These are phyloP conservation scores for Trissolcus basalis DNA, from an alignment of 1,140 invertebrate species.

Conservation along the genomic window DNA sequence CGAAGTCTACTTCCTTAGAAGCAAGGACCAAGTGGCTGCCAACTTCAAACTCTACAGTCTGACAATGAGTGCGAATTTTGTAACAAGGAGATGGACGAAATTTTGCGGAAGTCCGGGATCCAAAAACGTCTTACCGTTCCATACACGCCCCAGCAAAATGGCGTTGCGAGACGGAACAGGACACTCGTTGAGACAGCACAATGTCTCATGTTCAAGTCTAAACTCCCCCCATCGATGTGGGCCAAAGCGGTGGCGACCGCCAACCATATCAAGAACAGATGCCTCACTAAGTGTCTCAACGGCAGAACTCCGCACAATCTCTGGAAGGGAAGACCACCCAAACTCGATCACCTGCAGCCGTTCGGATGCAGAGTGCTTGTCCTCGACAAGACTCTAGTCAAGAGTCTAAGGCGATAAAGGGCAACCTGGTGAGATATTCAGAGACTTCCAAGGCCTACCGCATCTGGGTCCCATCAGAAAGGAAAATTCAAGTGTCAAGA, in stretches of 20 bases:
- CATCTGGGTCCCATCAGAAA: background rate
- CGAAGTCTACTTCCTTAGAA: too few species aligned
- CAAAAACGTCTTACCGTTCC: too few species aligned
- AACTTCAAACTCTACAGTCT: too few species aligned
- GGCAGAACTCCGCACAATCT: background rate
- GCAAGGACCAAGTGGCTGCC: too few species aligned
- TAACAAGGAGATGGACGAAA: too few species aligned
- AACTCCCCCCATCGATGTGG: background rate
- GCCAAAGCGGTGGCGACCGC: background rate
- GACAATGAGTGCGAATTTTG: too few species aligned
- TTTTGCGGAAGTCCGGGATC: too few species aligned
- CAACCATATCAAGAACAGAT: background rate
- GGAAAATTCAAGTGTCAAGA: too few species aligned
- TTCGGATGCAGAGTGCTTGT: background rate
- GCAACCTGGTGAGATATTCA: background rate
- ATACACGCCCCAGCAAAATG: conserved; percentile 13
- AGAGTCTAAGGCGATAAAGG: background rate
- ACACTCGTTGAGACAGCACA: background rate
- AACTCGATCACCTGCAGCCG: background rate
- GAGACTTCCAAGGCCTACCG: background rate
- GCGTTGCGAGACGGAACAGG: too few species aligned
- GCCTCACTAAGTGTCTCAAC: background rate
- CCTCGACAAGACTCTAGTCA: background rate
- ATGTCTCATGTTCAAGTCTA: background rate
- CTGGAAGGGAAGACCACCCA: background rate